Base-by-base conservation (phyloP, 2,113 vertebrate species). In the Myrmophylax atrothorax region DNA sequence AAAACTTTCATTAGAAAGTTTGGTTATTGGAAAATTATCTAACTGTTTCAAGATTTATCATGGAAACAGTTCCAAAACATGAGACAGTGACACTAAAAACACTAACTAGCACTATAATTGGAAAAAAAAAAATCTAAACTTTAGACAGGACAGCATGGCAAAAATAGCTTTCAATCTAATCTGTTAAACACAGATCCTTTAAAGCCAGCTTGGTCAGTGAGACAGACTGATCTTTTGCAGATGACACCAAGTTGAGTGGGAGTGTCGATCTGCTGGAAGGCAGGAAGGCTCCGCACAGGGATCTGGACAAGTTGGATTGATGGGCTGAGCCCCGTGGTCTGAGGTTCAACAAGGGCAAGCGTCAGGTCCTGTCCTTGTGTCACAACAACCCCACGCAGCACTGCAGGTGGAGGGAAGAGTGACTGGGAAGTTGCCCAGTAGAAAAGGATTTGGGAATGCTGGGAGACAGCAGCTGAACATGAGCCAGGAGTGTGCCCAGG, bases 161-260 rank as follows among this genome's bases (percentile, higher is more conserved):
- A 72, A 93, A 84, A 33, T 2, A 81, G 8, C 13, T 82, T 83
- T 69, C 25, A 42, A 12, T 1, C 3, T 33, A 9, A 69, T 26
- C 16, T 42, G 5, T 29, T 40, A 37, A 56, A 44, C 7, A 53
- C 2, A 63, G 12, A 82, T 10, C 14, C 31, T 53, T 75, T 58
- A 26, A 60, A 64, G n/a, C 13, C 44, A 94, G 8, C 10, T 35
- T 52, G 7, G 9, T 38, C 31, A 84, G 25, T n/a, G 13, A 75
- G 26, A 47, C 5, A 62, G 20, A 69, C 12, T 35, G 35, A 38
- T 38, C 11, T 1, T 28, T 33, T 1, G 3, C 25, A 40, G 22
- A 35, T 18, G 47, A 62, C 24, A 55, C 29, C 1, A 3, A 47
- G 10, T 0, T 31, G 9, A 4, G 24, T 2, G 3, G 6, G 2